Evolutionary conservation across 2,113 vertebrate genomes (phyloP).

Genomic region (Cyphomyrus plagiostoma): DNA sequence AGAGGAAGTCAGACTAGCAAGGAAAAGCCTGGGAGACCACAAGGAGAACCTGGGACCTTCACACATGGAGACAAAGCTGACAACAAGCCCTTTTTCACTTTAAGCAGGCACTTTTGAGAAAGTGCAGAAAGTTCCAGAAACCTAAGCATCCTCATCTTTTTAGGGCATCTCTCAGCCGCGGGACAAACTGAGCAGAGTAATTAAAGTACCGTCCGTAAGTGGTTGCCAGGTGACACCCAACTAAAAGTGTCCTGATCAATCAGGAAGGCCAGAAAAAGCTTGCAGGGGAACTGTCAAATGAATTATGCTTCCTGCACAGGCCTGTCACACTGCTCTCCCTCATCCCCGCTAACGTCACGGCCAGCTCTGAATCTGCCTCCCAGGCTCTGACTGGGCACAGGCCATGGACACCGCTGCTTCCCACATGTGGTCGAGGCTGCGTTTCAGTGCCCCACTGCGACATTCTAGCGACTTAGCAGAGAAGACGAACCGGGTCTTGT

Average conservation of each 20-base stretch:
- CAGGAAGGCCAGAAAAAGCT: slow-evolving; percentile 26
- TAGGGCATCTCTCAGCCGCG: slow-evolving; percentile 16
- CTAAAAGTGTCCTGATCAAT: slow-evolving; percentile 38
- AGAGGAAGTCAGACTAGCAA: not conserved
- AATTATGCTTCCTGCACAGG: slow-evolving; percentile 28
- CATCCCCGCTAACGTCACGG: slow-evolving; percentile 34
- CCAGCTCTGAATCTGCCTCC: slow-evolving; percentile 29
- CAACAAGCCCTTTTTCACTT: not conserved
- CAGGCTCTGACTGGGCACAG: not conserved
- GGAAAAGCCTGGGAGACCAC: not conserved
- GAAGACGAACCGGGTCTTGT: not conserved
- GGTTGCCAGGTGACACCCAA: slow-evolving; percentile 28
- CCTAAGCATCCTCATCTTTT: slow-evolving; percentile 12
- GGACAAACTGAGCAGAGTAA: slow-evolving; percentile 1
- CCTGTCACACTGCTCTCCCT: slow-evolving; percentile 36
- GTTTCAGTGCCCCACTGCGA: not conserved
- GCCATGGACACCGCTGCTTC: not conserved
- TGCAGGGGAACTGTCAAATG: slow-evolving; percentile 37
- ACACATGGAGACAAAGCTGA: not conserved
- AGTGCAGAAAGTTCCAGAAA: not conserved
- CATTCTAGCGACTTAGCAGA: not conserved
- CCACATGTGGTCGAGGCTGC: not conserved
- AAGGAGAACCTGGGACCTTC: not conserved
- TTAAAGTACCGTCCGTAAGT: slow-evolving; percentile 36
- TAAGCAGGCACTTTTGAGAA: not conserved